Evolutionary conservation across 2,888 invertebrate species (phyloP), one percentile per base, ranked within the genome.

Genomic region (Anoplius nigerrimus): DNA sequence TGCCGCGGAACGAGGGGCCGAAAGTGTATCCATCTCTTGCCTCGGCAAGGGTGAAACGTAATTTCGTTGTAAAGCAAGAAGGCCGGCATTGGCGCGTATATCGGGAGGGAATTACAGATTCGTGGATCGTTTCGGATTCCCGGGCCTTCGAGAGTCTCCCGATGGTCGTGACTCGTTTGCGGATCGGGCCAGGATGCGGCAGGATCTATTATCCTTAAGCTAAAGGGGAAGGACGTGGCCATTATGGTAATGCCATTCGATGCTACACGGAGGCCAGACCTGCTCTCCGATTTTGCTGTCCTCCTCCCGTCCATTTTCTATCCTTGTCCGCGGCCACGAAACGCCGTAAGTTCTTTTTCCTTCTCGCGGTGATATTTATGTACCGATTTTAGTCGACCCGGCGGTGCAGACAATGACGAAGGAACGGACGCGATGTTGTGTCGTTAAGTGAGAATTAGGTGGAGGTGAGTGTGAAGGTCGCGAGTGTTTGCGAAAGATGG

Each of bases 141-240:
- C 51, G 62, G 54, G 63, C 27, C 55, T 16, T 45, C 13, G 15
- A 15, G 3, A 11, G 4, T 16, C 45, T 45, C 54, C 56, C 68
- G 57, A 60, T 56, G 54, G 42, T 71, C 71, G 71, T 71, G 71
- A 71, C 71, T 71, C 71, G 71, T 68, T 64, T 71, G 68, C 68
- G 68, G 68, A 71, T 71, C 71, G 59, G 27, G 59, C n/a, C 54
- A 20, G 60, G 46, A 62, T 59, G 62, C 65, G n/a, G 66, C 20
- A 56, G 71, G 74, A 81, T 74, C 75, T 77, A 77, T 81, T 81
- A 81, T 81, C 77, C 74, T 72, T 71, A 64, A 77, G 66, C 70
- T 78, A 72, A 72, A 75, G 66, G 70, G 73, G 71, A 67, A 59
- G 69, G 65, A 72, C 64, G 65, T 66, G 74, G 65, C 74, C 74